Conservation (phyloP, 2,113 vertebrate genomes). For the Ophthalmolycus amberensis region DNA sequence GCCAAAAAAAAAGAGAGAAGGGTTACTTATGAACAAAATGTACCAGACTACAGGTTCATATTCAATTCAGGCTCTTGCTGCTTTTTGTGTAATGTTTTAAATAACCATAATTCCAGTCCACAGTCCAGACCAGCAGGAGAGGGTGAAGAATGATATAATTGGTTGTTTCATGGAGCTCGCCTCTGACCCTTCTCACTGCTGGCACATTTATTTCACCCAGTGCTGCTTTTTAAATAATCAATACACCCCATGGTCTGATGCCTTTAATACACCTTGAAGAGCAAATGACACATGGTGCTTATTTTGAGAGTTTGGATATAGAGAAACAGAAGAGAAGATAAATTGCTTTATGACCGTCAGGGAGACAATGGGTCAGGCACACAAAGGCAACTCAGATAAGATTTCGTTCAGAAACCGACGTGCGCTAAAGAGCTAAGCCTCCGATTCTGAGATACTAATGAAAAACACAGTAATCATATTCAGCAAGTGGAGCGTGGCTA, state of each 20-base stretch:
- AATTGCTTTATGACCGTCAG: background rate
- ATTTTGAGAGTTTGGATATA: constrained; percentile 24
- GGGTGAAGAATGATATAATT: constrained; percentile 72
- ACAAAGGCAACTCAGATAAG: background rate
- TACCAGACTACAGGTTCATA: constrained; percentile 16
- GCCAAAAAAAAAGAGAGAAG: constrained; percentile 14
- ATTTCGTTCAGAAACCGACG: constrained; percentile 10
- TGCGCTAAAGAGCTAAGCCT: background rate
- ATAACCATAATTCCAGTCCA: constrained; percentile 48
- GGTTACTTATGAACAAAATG: constrained; percentile 29
- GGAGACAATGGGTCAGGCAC: background rate
- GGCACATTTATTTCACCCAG: constrained; percentile 67
- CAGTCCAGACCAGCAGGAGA: constrained; percentile 30
- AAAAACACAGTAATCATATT: constrained; percentile 35
- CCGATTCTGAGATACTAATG: constrained; percentile 16
- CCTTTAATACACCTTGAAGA: constrained; percentile 61
- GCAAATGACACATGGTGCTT: constrained; percentile 48
- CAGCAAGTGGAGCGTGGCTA: constrained; percentile 12
- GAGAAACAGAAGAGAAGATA: background rate
- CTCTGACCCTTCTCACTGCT: constrained; percentile 62
- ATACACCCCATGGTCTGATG: constrained; percentile 65
- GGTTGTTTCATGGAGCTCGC: constrained; percentile 71
- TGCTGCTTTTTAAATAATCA: constrained; percentile 76
- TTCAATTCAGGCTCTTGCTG: constrained; percentile 1
- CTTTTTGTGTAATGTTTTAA: constrained; percentile 55